A percentile compares a stretch with the other conserved stretches of the same genome.
phyloP scores from a whole-genome alignment of 2,113 vertebrate genomes.

The Mus pahari region DNA sequence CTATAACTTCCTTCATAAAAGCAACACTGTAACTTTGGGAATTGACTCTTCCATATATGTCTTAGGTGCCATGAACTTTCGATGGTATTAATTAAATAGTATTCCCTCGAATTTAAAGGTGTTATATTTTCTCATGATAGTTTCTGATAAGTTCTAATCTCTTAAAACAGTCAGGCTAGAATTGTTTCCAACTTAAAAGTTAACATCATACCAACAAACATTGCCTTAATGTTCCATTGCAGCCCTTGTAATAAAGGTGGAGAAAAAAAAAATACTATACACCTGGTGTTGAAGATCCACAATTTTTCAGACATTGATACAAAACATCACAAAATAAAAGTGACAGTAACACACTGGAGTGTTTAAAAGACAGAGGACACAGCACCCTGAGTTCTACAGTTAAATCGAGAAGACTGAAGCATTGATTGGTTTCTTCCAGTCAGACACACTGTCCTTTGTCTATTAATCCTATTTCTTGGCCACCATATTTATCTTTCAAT shows the following conservation, averaged over 20 bases:
- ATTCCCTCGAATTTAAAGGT: slow-evolving; percentile 32
- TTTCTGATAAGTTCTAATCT: slow-evolving; percentile 46
- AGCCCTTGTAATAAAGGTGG: background rate
- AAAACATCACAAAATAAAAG: slow-evolving; percentile 33
- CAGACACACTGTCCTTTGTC: background rate
- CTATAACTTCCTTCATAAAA: slow-evolving; percentile 51
- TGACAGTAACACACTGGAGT: background rate
- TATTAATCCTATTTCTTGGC: background rate
- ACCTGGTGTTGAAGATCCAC: background rate
- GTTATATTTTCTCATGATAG: background rate
- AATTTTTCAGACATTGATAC: background rate
- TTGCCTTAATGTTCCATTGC: slow-evolving; percentile 1
- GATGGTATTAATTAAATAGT: slow-evolving; percentile 56
- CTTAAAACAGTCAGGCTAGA: slow-evolving; percentile 40
- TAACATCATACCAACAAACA: slow-evolving; percentile 39
- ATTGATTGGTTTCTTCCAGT: background rate
- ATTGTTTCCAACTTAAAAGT: slow-evolving; percentile 51
- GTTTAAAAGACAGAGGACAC: background rate
- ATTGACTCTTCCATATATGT: slow-evolving; percentile 32
- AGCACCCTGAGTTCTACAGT: background rate
- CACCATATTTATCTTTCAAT: background rate
- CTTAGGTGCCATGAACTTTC: slow-evolving; percentile 47
- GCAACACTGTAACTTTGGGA: slow-evolving; percentile 51
- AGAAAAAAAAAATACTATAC: slow-evolving; percentile 45
- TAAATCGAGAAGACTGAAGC: background rate